A percentile compares a stretch with the other conserved stretches of the same genome.
Evolutionary conservation across 2,888 invertebrate genomes (phyloP).

Genomic region (Stenotaenia linearis): DNA sequence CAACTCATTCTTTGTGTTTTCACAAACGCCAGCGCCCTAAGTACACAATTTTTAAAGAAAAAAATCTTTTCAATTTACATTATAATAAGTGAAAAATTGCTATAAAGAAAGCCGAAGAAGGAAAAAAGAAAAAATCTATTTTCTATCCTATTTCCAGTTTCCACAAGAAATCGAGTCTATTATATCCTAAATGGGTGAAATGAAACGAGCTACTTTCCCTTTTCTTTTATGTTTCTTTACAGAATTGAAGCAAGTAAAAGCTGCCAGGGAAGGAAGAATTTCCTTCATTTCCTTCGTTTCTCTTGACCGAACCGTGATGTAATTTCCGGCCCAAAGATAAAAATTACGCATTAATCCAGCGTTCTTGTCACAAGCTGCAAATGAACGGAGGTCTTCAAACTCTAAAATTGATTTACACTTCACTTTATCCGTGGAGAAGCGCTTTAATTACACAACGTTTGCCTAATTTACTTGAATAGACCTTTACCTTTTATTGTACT

Average conservation of each 20-base stretch:
- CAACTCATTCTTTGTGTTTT: not conserved
- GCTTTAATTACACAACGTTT: not conserved
- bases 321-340: not conserved
- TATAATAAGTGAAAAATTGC: not conserved
- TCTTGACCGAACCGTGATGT: not conserved
- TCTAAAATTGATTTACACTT: conserved; percentile 8
- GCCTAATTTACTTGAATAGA: not conserved
- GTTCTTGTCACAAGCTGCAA: not conserved
- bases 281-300: not conserved
- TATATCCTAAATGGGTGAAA: conserved; percentile 21
- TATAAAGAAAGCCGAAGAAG: not conserved
- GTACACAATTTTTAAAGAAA: not conserved
- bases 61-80: not conserved
- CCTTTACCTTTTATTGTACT: not conserved
- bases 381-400: not conserved
- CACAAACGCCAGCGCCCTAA: not conserved
- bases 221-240: conserved; percentile 22
- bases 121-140: not conserved
- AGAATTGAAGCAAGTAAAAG: conserved; percentile 20
- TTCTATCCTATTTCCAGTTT: conserved; percentile 10
- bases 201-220: conserved; percentile 12
- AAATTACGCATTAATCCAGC: not conserved
- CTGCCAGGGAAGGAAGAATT: conserved; percentile 21
- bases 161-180: not conserved
- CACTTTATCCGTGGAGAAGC: not conserved